Evolutionary conservation across 2,113 vertebrate genomes (phyloP), one percentile per base, ranked within the genome.

Genomic region (Burhinus oedicnemus): DNA sequence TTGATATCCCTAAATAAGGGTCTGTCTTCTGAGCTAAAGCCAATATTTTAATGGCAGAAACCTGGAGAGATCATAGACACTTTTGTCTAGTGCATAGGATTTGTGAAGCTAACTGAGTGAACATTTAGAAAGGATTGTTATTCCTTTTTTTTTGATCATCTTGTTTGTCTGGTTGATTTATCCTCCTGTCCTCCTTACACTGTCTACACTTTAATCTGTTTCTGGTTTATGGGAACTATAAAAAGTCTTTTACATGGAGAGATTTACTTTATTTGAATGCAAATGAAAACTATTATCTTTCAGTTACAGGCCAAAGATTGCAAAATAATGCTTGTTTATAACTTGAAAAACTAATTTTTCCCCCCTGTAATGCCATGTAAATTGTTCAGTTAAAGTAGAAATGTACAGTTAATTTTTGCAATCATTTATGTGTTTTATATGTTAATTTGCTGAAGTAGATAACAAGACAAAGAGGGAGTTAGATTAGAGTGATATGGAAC

Each of bases 211-310:
- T 97, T 97, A 98, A 98, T 98, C 89, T 93, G 76, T 94, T 97
- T 93, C 96, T 97, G 75, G 93, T 98, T 98, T 98, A 97, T 96
- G 95, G 36, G 90, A 90, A 97, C 95, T 96, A 97, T 97, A 97
- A 97, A 97, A 98, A 98, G 95, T 95, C 96, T 95, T 97, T 96
- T 97, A 93, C 88, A 94, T 62, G 96, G 76, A 94, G 94, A 98
- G 87, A 96, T 97, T 97, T 97, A 93, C 93, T 98, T 98, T 97
- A 97, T 97, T 97, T 98, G 97, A 98, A 98, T 97, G 97, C 96
- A 98, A 97, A 98, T 97, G 96, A 97, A 97, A 98, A 97, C 97
- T 97, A 95, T 98, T 97, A 96, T 97, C 90, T 95, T 98, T 97
- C 95, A 95, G 89, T 98, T 97, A 98, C 97, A 97, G 96, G 97